Evolutionary conservation across 2,113 vertebrate genomes (phyloP).

Genomic region (Phasianus colchicus): DNA sequence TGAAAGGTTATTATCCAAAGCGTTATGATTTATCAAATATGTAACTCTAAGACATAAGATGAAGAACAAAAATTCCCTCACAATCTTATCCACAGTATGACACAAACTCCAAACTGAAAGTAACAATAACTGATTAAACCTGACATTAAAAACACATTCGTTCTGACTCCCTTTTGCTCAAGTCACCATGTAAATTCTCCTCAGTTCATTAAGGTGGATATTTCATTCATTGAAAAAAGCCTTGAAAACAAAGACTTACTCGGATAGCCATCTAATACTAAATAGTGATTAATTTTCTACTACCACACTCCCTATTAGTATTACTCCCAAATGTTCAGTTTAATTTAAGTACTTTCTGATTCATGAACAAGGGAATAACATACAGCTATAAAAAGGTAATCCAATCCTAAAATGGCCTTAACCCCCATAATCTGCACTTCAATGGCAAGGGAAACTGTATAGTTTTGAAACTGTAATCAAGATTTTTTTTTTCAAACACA

Average conservation of each 20-base stretch:
- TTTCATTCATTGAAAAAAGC: constrained; percentile 64
- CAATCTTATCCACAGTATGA: background rate
- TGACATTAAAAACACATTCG: constrained; percentile 39
- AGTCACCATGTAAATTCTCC: constrained; percentile 4
- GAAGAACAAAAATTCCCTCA: background rate
- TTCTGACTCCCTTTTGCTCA: background rate
- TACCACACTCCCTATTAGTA: constrained; percentile 79
- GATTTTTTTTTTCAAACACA: constrained; percentile 87
- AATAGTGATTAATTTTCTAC: constrained; percentile 85
- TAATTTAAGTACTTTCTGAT: constrained; percentile 88
- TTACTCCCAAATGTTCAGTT: constrained; percentile 86
- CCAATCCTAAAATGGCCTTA: constrained; percentile 85
- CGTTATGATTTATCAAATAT: background rate
- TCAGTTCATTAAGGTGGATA: constrained; percentile 47
- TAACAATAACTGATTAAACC: constrained; percentile 22
- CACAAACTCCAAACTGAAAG: background rate
- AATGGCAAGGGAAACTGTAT: constrained; percentile 85
- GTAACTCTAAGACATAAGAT: background rate
- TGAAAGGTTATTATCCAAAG: background rate
- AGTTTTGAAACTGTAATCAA: constrained; percentile 91
- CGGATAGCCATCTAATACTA: constrained; percentile 79
- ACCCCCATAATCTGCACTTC: constrained; percentile 87
- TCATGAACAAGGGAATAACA: constrained; percentile 87
- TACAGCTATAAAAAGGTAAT: constrained; percentile 85
- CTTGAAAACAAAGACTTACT: constrained; percentile 76